phyloP scores from a whole-genome alignment of 2,797 vertebrate species.

The Thalassophryne amazonica region DNA sequence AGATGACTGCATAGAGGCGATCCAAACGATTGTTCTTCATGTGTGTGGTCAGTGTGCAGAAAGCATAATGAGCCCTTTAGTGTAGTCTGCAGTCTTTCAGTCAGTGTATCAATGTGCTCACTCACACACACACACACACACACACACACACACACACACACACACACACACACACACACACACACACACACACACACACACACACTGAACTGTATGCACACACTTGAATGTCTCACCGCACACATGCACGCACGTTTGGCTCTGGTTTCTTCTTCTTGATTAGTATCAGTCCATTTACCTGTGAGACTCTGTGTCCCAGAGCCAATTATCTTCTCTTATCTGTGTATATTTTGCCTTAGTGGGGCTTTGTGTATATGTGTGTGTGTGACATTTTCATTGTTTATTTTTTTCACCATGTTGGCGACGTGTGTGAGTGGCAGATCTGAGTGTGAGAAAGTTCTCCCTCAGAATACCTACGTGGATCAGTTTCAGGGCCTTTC shows the following conservation, averaged over 20 bases:
- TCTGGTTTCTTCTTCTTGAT: slow-evolving; percentile 50
- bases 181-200: neutral
- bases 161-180: neutral
- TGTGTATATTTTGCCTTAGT: slow-evolving; percentile 40
- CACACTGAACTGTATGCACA: slow-evolving; percentile 6
- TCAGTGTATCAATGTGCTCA: neutral
- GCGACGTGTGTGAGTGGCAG: slow-evolving; percentile 58
- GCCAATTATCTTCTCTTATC: slow-evolving; percentile 61
- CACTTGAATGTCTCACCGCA: neutral
- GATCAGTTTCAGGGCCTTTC: slow-evolving; percentile 77
- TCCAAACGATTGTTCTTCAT: too few relatives aligned
- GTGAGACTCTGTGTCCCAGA: slow-evolving; percentile 57
- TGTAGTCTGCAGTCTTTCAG: too few relatives aligned
- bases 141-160: slow-evolving; percentile 16
- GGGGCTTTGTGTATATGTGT: slow-evolving; percentile 9
- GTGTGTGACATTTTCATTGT: slow-evolving; percentile 14
- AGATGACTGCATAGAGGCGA: too few relatives aligned
- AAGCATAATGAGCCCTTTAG: too few relatives aligned
- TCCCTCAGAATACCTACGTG: slow-evolving; percentile 62
- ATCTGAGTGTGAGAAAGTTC: slow-evolving; percentile 78
- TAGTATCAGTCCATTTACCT: slow-evolving; percentile 58
- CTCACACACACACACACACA: neutral
- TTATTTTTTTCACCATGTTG: neutral
- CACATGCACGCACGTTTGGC: slow-evolving; percentile 19
- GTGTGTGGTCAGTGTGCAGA: too few relatives aligned